Evolutionary conservation across 2,113 vertebrate genomes (phyloP), one percentile per base, ranked within the genome.

Genomic region (Gymnocephalus cernua): DNA sequence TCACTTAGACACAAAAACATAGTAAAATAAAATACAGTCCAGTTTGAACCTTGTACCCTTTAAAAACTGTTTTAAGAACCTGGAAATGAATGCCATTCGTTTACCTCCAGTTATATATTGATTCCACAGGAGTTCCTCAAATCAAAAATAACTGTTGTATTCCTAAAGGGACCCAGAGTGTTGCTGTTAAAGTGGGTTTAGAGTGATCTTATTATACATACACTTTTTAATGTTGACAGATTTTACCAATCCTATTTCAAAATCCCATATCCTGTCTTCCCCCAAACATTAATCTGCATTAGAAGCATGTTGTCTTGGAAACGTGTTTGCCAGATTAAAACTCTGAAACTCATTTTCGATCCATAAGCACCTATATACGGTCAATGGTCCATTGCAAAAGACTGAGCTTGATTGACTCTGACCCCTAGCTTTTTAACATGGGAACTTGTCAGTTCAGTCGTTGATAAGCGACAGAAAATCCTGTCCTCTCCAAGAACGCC

Each of bases 381-480:
- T n/a, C 64, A 77, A 70, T 47, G 11, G 62, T 64, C 38, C 77
- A 72, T 67, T 44, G 27, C 69, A 76, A 79, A 81, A 84, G 56
- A 65, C 71, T 23, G 76, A 79, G 61, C 47, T 48, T 89, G 85
- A 92, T 78, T 80, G 86, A 85, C 86, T 90, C 81, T 85, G 87
- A 86, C 89, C 83, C 57, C 67, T 41, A 29, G 45, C 67, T 83
- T 86, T 82, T 91, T 87, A 74, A 85, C 83, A 86, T 82, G 61
- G 71, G 50, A 74, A 70, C 81, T 77, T 90, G 89, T 88, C 86
- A 89, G 86, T 86, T 86, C 68, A 63, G 68, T 87, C 56, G 21
- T 79, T 79, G 93, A 93, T 91, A 93, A 93, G 89, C 70, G 70
- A 68, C 77, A 69, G 82, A 69, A 86, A 88, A 86, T 84, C 81